Evolutionary conservation across 2,888 invertebrate genomes (phyloP), one percentile per base, ranked within the genome.

Genomic region (Melolontha melolontha): DNA sequence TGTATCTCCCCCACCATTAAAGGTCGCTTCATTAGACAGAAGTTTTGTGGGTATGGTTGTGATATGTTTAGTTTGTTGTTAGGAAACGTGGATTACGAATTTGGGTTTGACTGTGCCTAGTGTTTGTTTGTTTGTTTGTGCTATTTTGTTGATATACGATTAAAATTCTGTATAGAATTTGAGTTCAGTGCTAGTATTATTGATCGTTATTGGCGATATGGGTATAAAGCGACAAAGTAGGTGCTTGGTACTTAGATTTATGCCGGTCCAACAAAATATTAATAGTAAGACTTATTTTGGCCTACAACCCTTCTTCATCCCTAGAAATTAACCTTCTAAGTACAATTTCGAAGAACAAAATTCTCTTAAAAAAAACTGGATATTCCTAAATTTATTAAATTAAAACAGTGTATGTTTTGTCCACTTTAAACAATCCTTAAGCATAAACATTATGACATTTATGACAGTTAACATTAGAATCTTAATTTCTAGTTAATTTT

Each of bases 141-240:
- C 10, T 14, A 40, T 34, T 34, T 6, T 5, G 34, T n/a, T n/a
- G n/a, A n/a, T n/a, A n/a, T n/a, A n/a, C n/a, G n/a, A n/a, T n/a
- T n/a, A n/a, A n/a, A n/a, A n/a, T n/a, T n/a, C n/a, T n/a, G n/a
- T n/a, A n/a, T n/a, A n/a, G n/a, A n/a, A n/a, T n/a, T n/a, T n/a
- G n/a, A n/a, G n/a, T n/a, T n/a, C n/a, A n/a, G n/a, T n/a, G n/a
- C n/a, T n/a, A n/a, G n/a, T n/a, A n/a, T n/a, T n/a, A n/a, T n/a
- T n/a, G n/a, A n/a, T n/a, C n/a, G n/a, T 1, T 12, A 27, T 12
- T 16, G 7, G n/a, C 44, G 4, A 44, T 39, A 89, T 89, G 89
- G 87, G 89, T 84, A 86, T 89, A 79, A 90, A 88, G 84, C 85
- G 89, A 82, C 87, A 88, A 80, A 87, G 88, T 74, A 87, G 88